Evolutionary conservation across 1,140 invertebrate genomes (phyloP).

Genomic region (Drosophila repletoides): DNA sequence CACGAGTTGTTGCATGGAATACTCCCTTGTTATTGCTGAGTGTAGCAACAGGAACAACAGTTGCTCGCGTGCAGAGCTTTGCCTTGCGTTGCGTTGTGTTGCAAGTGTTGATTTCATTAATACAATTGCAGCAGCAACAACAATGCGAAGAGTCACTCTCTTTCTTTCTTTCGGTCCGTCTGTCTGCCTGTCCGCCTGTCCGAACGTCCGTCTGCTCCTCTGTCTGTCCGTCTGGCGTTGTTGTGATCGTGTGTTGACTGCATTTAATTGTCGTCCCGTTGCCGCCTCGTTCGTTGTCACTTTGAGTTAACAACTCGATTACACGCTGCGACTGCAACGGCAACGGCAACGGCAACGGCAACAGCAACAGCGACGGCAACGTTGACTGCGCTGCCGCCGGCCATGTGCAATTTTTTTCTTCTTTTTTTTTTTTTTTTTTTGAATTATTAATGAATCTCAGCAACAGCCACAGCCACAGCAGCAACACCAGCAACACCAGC

Average conservation of each 20-base stretch:
- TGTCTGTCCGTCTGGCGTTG: slow-evolving; percentile 11
- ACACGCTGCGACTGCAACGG: slow-evolving; percentile 64
- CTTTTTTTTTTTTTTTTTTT: slow-evolving; percentile 51
- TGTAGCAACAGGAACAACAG: slow-evolving; percentile 19
- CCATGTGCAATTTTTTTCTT: slow-evolving; percentile 79
- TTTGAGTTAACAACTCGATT: slow-evolving; percentile 80
- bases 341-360: slow-evolving; percentile 77
- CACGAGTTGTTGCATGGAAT: too few relatives aligned
- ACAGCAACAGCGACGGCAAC: too few relatives aligned
- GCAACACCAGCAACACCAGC: slow-evolving; percentile 33
- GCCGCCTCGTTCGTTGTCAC: slow-evolving; percentile 67
- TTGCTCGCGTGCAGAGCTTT: slow-evolving; percentile 66
- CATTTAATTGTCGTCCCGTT: slow-evolving; percentile 68
- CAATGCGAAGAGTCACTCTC: slow-evolving; percentile 54
- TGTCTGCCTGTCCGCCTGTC: too few relatives aligned
- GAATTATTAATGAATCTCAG: slow-evolving; percentile 75
- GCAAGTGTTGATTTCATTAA: slow-evolving; percentile 80
- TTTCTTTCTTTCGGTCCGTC: neutral
- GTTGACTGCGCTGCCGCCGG: slow-evolving; percentile 68
- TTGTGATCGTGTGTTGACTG: slow-evolving; percentile 72
- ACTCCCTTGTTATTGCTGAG: too few relatives aligned
- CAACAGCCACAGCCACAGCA: slow-evolving; percentile 12
- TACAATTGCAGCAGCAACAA: slow-evolving; percentile 56
- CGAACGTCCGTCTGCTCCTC: too few relatives aligned
- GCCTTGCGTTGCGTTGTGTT: slow-evolving; percentile 38